Percentiles rank a stretch among this genome's conserved stretches.
Conservation (phyloP, 2,113 vertebrate species). For the Parotia lawesii region DNA sequence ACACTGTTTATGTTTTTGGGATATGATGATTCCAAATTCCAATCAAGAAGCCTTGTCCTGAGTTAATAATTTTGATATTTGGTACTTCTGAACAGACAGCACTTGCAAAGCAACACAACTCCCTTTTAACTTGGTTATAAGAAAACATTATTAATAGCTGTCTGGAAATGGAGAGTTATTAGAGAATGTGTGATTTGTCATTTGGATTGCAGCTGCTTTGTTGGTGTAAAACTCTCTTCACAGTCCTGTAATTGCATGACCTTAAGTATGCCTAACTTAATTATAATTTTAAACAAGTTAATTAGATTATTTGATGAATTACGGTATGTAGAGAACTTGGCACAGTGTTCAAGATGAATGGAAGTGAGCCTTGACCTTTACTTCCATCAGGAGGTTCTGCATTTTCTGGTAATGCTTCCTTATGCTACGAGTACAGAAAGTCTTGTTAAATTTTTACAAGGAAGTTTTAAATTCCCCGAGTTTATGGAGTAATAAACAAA, state of each 20-base stretch:
- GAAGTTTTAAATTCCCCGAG: neutral
- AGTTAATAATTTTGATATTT: neutral
- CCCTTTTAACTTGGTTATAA: slow-evolving; percentile 14
- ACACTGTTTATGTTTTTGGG: neutral
- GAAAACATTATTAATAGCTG: slow-evolving; percentile 32
- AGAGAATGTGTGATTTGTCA: slow-evolving; percentile 38
- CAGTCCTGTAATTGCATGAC: slow-evolving; percentile 24
- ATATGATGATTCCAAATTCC: neutral
- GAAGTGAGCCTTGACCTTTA: slow-evolving; percentile 12
- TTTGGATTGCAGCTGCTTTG: slow-evolving; percentile 27
- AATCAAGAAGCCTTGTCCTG: neutral
- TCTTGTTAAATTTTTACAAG: neutral
- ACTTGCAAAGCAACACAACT: neutral
- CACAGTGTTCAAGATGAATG: neutral
- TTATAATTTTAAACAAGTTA: slow-evolving; percentile 41
- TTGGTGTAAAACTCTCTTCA: slow-evolving; percentile 39
- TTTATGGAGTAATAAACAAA: neutral
- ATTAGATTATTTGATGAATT: slow-evolving; percentile 62
- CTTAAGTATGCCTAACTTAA: slow-evolving; percentile 40
- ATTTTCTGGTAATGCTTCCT: neutral
- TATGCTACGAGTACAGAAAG: neutral
- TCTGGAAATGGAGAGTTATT: neutral
- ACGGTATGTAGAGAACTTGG: neutral
- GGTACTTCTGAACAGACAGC: neutral
- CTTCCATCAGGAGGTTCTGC: neutral